phyloP scores from a whole-genome alignment of 2,113 vertebrate genomes.

The Narcine bancroftii region DNA sequence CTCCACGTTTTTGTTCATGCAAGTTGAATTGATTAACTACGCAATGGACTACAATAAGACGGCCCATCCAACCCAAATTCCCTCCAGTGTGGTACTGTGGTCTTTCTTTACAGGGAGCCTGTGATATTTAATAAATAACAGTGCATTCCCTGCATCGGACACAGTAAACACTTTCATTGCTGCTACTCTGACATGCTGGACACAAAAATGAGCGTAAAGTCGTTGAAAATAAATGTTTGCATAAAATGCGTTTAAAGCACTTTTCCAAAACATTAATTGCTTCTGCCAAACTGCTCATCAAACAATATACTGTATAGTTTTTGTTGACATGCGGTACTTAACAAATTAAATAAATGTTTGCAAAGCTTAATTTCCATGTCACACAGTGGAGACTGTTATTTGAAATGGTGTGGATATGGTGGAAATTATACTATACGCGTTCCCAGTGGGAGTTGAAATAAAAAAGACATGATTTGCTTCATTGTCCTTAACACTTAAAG shows the following conservation, averaged over 20 bases:
- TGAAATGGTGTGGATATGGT: neutral
- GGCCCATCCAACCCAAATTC: too few species aligned
- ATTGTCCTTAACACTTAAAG: neutral
- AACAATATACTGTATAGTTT: neutral
- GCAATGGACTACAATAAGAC: too few species aligned
- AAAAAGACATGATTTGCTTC: neutral
- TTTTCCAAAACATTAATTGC: conserved; percentile 13
- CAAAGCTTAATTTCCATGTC: conserved; percentile 15
- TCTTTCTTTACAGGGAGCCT: neutral
- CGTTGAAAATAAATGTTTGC: neutral
- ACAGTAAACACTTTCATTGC: neutral
- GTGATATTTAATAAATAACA: too few species aligned
- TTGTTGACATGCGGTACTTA: neutral
- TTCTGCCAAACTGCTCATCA: neutral
- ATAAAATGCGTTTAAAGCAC: neutral
- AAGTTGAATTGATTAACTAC: too few species aligned
- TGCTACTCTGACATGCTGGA: neutral
- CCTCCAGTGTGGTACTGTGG: too few species aligned
- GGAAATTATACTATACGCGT: conserved; percentile 9
- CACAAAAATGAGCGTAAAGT: neutral
- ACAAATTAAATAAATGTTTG: conserved; percentile 29
- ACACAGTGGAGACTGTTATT: neutral
- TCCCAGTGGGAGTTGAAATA: conserved; percentile 24
- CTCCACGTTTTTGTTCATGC: too few species aligned
- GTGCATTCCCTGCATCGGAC: too few species aligned